Evolutionary conservation across 2,888 invertebrate species (phyloP), one percentile per base, ranked within the genome.

Genomic region (Drosophila tanythrix): DNA sequence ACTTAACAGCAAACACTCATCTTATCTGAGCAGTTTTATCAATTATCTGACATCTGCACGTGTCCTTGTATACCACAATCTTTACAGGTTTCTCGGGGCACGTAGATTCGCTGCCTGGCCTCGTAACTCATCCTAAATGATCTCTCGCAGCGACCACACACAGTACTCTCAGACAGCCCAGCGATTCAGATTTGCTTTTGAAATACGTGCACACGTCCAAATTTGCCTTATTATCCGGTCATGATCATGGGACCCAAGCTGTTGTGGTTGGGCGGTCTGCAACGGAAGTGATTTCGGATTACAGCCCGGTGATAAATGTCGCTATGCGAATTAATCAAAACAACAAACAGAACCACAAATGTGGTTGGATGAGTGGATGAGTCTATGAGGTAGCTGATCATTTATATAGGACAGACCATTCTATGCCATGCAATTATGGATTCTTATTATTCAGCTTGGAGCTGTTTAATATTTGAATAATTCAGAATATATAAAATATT

Each of bases 101-200:
- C 88, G 82, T 86, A 79, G 59, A 38, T 52, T 58, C n/a, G 33
- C 18, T 59, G 50, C 27, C 55, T 68, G 74, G 68, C 79, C 90
- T 86, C 88, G 83, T 88, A 90, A 88, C 79, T 87, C 87, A 85
- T 77, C 65, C 71, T 79, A 81, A 83, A 85, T 50, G 90, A 86
- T 87, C 83, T 65, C 70, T 48, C 46, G 35, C 70, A 43, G 70
- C 68, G 68, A 85, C 90, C 36, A 56, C 36, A 55, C 55, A 70
- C 50, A 55, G 55, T 25, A 7, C 33, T 43, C 60, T 35, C 31
- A 27, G n/a, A 29, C 52, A 70, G 43, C 55, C 40, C 58, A 60
- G 36, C 33, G 63, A 60, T 66, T 67, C 58, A 35, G 40, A 29
- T 52, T 43, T 36, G 8, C 21, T 36, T 18, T 27, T 33, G 18